These are phyloP conservation scores for Aurelia sp. DNA, from an alignment of 30 jellyfish, hydroid and myxozoan genomes.

Conservation along the genomic window DNA sequence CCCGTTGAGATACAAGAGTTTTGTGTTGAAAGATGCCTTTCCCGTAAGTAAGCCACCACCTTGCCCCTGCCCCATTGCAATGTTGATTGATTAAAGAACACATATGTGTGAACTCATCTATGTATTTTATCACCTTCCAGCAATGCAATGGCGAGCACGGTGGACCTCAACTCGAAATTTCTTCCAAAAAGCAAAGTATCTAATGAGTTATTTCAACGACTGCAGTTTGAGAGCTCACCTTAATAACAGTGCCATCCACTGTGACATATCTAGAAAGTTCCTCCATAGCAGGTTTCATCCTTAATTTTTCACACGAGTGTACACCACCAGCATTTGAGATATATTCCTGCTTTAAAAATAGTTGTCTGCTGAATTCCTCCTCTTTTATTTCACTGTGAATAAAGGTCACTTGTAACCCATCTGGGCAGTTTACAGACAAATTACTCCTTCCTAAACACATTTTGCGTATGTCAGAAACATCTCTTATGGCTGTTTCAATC, in stretches of 20 bases:
- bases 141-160: no score
- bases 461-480: conserved; percentile 32
- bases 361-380: background rate
- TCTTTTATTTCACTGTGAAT: conserved; percentile 43
- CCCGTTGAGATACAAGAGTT: no score
- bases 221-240: conserved; percentile 31
- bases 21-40: no score
- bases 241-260: conserved; percentile 76
- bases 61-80: no score
- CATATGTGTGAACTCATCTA: no score
- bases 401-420: conserved; percentile 79
- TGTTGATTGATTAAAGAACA: no score
- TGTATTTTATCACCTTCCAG: no score
- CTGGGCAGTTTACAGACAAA: conserved; percentile 71
- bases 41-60: no score
- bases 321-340: background rate
- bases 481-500: conserved; percentile 43
- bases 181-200: no score
- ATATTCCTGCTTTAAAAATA: conserved; percentile 41
- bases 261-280: conserved; percentile 58
- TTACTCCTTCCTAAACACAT: conserved; percentile 26
- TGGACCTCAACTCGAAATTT: no score
- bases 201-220: no score
- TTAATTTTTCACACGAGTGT: conserved; percentile 15
- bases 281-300: conserved; percentile 6